Conservation (phyloP, 1,140 invertebrate genomes). For the Pantala flavescens region DNA sequence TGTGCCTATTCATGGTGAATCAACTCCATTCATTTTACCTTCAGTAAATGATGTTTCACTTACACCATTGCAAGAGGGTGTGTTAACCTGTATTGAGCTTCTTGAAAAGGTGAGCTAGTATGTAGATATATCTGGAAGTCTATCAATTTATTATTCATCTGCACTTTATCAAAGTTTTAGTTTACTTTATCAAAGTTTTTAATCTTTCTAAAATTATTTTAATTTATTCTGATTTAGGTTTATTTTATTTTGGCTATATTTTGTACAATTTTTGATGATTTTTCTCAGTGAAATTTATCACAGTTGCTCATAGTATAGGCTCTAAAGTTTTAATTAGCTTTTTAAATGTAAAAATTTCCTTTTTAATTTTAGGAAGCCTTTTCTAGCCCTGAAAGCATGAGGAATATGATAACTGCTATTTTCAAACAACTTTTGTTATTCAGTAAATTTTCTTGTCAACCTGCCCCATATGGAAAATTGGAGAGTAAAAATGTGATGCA, state of each 20-base stretch:
- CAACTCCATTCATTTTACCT: conserved; percentile 66
- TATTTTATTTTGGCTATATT: too few species aligned
- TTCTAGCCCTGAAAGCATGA: conserved; percentile 48
- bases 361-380: conserved; percentile 51
- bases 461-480: conserved; percentile 51
- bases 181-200: too few species aligned
- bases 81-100: conserved; percentile 67
- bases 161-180: too few species aligned
- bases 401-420: conserved; percentile 63
- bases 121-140: too few species aligned
- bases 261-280: too few species aligned
- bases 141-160: too few species aligned
- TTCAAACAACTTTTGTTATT: conserved; percentile 69
- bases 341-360: too few species aligned
- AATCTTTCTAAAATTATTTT: too few species aligned
- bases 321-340: too few species aligned
- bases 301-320: too few species aligned
- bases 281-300: too few species aligned
- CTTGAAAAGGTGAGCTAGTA: conserved; percentile 62
- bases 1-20: conserved; percentile 72
- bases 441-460: conserved; percentile 58
- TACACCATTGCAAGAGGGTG: conserved; percentile 72
- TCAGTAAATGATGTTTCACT: conserved; percentile 61
- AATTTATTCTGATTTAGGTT: too few species aligned
- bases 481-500: conserved; percentile 41